These are phyloP conservation scores for Thalassarche chlororhynchos DNA, from an alignment of 2,113 vertebrate species.

Conservation along the genomic window DNA sequence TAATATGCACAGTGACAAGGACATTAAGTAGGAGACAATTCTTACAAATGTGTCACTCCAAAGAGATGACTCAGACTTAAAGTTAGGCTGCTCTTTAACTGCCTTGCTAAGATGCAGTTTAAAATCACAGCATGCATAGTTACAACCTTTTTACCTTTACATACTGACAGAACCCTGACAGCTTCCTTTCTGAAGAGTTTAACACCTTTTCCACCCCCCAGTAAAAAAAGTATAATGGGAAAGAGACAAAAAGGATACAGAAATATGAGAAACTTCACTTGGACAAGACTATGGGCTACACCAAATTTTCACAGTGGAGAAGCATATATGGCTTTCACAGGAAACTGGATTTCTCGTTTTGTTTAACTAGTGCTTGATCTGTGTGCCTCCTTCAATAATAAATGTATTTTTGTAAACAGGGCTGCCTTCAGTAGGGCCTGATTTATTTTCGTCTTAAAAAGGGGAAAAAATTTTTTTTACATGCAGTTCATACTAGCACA, in stretches of 20 bases:
- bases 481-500: neutral
- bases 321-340: neutral
- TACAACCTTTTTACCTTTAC: neutral
- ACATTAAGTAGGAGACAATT: neutral
- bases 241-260: neutral
- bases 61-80: neutral
- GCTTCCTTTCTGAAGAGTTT: neutral
- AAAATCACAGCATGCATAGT: neutral
- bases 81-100: neutral
- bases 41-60: neutral
- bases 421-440: neutral
- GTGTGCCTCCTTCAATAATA: neutral
- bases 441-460: neutral
- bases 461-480: neutral
- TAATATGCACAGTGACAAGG: neutral
- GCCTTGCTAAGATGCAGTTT: neutral
- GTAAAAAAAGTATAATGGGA: neutral
- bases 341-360: neutral
- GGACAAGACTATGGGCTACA: neutral
- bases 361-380: neutral
- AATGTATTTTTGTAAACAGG: neutral
- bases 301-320: neutral
- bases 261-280: neutral
- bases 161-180: neutral
- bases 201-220: neutral